phyloP scores from a whole-genome alignment of 2,888 invertebrate genomes.

The Chalcis sispes region DNA sequence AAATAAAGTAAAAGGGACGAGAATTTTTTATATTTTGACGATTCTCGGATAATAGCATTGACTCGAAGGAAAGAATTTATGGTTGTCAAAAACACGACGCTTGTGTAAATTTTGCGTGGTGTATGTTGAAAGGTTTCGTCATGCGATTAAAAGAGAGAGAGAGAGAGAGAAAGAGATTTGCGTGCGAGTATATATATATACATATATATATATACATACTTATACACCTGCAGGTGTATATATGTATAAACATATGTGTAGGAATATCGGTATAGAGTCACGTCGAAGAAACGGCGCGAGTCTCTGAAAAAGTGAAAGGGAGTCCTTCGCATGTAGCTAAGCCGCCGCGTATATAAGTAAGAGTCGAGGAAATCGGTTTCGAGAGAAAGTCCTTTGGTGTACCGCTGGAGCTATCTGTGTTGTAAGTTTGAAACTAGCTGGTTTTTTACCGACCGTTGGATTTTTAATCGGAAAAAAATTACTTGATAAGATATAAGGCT shows the following conservation, averaged over 20 bases:
- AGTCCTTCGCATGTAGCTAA: constrained; percentile 40
- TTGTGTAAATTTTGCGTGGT: background rate
- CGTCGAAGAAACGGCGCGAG: background rate
- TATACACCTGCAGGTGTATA: background rate
- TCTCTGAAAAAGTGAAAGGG: constrained; percentile 62
- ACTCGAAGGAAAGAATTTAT: background rate
- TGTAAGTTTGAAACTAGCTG: constrained; percentile 14
- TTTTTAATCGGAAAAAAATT: too few relatives aligned
- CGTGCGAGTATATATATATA: background rate
- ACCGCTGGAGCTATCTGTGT: constrained; percentile 54
- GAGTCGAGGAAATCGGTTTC: background rate
- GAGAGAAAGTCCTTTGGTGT: constrained; percentile 39
- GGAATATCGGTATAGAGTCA: background rate
- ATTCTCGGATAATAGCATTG: background rate
- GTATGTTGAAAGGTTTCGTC: constrained; percentile 7
- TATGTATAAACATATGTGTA: background rate
- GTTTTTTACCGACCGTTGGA: constrained; percentile 21
- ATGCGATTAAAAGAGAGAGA: too few relatives aligned
- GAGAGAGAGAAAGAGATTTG: constrained; percentile 13
- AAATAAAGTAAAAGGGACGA: background rate
- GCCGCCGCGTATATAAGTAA: background rate
- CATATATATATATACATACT: too few relatives aligned
- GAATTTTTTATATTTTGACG: background rate
- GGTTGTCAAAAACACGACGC: background rate
- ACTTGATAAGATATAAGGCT: too few relatives aligned